Evolutionary conservation across 2,888 invertebrate species (phyloP).

Genomic region (Limenitis camilla): DNA sequence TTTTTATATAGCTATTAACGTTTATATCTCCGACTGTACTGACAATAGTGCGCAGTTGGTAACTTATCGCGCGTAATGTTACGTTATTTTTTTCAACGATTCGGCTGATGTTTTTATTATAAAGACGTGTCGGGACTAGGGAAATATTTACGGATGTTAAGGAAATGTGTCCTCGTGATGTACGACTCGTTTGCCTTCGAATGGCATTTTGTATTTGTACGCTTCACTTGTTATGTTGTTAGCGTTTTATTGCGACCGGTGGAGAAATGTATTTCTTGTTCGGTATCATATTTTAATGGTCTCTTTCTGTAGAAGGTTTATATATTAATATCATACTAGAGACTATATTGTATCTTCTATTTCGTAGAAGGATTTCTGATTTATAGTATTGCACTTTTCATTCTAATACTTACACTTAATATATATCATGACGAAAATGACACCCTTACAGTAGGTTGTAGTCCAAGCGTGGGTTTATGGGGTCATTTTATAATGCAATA

Average conservation of each 20-base stretch:
- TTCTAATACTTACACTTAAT: too few species aligned
- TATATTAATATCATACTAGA: too few species aligned
- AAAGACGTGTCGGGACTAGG: conserved; percentile 55
- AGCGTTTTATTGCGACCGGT: conserved; percentile 8
- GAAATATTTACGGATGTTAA: conserved; percentile 58
- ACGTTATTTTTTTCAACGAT: conserved; percentile 46
- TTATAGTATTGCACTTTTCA: too few species aligned
- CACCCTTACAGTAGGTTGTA: too few species aligned
- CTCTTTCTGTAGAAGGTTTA: neutral
- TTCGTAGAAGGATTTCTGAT: too few species aligned
- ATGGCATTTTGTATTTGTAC: conserved; percentile 37
- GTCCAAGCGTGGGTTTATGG: too few species aligned
- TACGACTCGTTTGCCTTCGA: conserved; percentile 48
- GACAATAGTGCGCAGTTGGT: conserved; percentile 35
- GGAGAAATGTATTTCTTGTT: neutral
- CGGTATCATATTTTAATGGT: neutral
- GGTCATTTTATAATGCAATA: too few species aligned
- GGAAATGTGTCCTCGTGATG: conserved; percentile 43
- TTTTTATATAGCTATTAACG: too few species aligned
- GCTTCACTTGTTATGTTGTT: conserved; percentile 30
- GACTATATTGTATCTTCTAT: too few species aligned
- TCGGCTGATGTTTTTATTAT: conserved; percentile 69
- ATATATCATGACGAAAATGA: too few species aligned
- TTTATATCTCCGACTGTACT: conserved; percentile 6
- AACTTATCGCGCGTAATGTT: conserved; percentile 64